These are phyloP conservation scores for Dasyornis broadbenti DNA, from an alignment of 2,113 vertebrate genomes.

Conservation along the genomic window DNA sequence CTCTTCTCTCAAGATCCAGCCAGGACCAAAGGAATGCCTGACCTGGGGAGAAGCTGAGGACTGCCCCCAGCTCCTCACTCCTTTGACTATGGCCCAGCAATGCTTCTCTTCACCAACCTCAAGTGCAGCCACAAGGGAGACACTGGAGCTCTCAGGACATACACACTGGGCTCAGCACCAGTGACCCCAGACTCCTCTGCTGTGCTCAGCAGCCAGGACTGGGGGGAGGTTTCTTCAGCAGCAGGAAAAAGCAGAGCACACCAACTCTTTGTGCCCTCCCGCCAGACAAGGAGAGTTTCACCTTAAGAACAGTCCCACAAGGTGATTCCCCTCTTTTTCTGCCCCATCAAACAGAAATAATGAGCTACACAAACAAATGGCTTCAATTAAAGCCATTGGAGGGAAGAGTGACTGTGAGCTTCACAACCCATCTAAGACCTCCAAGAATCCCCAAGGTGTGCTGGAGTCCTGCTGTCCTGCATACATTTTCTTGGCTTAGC, in stretches of 20 bases:
- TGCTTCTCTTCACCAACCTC: neutral
- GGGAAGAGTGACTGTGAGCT: neutral
- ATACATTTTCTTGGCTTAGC: neutral
- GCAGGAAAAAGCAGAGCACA: neutral
- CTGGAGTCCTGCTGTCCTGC: neutral
- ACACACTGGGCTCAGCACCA: rapidly evolving
- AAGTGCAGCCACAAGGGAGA: rapidly evolving
- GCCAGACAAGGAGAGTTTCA: neutral
- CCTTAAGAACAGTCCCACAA: neutral
- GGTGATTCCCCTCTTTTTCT: neutral
- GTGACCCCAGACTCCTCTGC: neutral
- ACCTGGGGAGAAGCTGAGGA: neutral
- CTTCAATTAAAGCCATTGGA: neutral
- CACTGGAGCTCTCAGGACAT: neutral
- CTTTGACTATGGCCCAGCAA: neutral
- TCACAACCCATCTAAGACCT: neutral
- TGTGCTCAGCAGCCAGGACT: rapidly evolving
- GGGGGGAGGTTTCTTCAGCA: neutral
- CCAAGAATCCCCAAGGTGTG: neutral
- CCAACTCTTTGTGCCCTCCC: neutral
- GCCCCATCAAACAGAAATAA: neutral
- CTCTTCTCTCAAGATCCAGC: neutral
- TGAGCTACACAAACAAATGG: neutral
- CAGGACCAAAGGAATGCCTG: rapidly evolving
- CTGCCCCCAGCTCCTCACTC: neutral